Percentiles rank a stretch among this genome's conserved stretches.
phyloP scores from a whole-genome alignment of 2,888 invertebrate genomes.

The Philopedon plagiatum region DNA sequence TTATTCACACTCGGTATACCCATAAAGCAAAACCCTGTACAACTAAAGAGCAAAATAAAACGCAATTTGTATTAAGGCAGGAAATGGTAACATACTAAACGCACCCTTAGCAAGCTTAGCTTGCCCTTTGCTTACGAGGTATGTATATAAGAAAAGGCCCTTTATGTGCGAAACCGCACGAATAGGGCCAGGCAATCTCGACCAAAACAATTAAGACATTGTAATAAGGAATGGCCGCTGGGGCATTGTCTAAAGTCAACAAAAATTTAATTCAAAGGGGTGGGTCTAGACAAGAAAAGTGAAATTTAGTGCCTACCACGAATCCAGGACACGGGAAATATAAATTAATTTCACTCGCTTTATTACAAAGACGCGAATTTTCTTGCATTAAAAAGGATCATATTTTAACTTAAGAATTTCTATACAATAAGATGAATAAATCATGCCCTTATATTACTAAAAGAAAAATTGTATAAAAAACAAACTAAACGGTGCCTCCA shows the following conservation, averaged over 20 bases:
- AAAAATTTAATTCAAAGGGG: slow-evolving; percentile 52
- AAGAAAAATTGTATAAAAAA: no score
- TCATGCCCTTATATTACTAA: no score
- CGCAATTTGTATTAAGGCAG: slow-evolving; percentile 33
- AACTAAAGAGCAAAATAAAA: slow-evolving; percentile 12
- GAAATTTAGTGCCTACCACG: slow-evolving; percentile 45
- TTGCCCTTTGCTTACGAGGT: slow-evolving; percentile 46
- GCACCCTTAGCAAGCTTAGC: slow-evolving; percentile 42
- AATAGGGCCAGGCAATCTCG: slow-evolving; percentile 53
- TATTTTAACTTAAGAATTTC: no score
- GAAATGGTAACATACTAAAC: slow-evolving; percentile 43
- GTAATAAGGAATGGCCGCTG: slow-evolving; percentile 53
- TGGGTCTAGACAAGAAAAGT: slow-evolving; percentile 52
- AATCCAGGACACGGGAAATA: slow-evolving; percentile 1
- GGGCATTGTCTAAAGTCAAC: slow-evolving; percentile 53
- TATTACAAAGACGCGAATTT: not conserved
- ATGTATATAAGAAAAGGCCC: slow-evolving; percentile 50
- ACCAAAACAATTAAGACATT: slow-evolving; percentile 55
- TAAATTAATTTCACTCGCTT: slow-evolving; percentile 15
- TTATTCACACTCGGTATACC: no score
- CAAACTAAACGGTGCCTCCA: no score
- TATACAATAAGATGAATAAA: no score
- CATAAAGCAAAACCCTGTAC: no score
- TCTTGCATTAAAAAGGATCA: not conserved
- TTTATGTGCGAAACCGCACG: slow-evolving; percentile 52